Base-by-base conservation (phyloP, 2,797 vertebrate species). In the Pipistrellus nathusii region DNA sequence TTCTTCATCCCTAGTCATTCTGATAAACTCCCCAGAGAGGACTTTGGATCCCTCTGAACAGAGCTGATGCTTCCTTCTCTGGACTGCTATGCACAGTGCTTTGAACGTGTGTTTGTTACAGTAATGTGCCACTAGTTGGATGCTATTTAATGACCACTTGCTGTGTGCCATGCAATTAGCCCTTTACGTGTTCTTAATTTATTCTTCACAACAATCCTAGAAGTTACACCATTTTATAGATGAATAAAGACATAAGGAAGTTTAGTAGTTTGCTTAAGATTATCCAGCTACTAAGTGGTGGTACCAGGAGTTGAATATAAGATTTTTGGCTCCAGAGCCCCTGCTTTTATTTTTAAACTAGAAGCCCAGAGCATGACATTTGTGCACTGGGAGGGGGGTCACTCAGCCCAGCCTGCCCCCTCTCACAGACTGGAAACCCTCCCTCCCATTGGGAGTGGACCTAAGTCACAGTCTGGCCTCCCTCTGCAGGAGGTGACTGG, bases 171-270 rank as follows among this genome's bases (percentile, higher is more conserved):
- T 35, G 25, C 7, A 8, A 0, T 46, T 23, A 85, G 44, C 48
- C 51, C 13, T 66, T 84, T 27, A 51, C 1, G 5, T 44, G 25
- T 75, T 75, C 85, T 71, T 59, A 68, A 15, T 38, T 68, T 53
- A 27, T 77, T 57, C 20, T 27, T 66, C 13, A 53, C 25, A 46
- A 30, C 25, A 55, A 1, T 14, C 35, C 10, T 62, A 1, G 15
- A 71, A 27, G 8, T 62, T 41, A 20, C 12, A 5, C 4, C 9
- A 8, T 88, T 76, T 75, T 73, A 35, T 48, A 81, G 68, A 46
- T 55, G n/a, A 78, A 35, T 46, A 51, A 88, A 94, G 59, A 25
- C 21, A 25, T 53, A 32, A 80, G 66, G 75, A 84, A 32, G 21
- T 57, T 93, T 76, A 48, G 8, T 80, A 35, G 69, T 30, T 80